These are phyloP conservation scores for Philonicus albiceps DNA, from an alignment of 2,888 invertebrate species.

Conservation along the genomic window DNA sequence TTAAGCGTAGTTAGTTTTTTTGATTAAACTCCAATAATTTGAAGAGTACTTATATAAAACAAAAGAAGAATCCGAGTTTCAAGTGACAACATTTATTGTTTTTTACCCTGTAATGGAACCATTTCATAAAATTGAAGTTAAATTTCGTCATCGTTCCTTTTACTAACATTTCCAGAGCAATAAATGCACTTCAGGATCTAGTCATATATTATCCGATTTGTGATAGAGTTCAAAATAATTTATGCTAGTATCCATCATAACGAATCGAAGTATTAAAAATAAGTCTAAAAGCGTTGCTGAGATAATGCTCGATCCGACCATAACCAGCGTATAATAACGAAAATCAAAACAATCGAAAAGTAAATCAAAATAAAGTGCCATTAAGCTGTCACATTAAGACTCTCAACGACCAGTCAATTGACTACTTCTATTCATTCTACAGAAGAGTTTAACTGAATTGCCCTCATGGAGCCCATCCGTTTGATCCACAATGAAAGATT, in stretches of 20 bases:
- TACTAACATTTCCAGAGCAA: background rate
- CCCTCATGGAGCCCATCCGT: slow-evolving; percentile 33
- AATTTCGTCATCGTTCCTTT: background rate
- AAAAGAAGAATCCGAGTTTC: no score
- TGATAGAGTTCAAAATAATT: background rate
- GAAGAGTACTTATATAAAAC: no score
- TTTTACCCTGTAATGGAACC: background rate
- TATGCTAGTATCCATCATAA: background rate
- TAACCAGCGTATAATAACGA: background rate
- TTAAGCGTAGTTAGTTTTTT: no score
- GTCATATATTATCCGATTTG: background rate
- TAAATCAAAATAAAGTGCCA: slow-evolving; percentile 48
- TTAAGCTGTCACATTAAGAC: slow-evolving; percentile 48
- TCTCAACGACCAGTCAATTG: slow-evolving; percentile 41
- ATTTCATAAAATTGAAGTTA: background rate
- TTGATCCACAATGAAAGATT: slow-evolving; percentile 47
- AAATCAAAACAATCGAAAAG: slow-evolving; percentile 44
- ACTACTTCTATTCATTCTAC: slow-evolving; percentile 28
- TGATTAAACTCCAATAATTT: no score
- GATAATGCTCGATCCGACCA: background rate
- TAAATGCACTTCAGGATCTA: background rate
- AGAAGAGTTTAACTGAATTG: slow-evolving; percentile 45
- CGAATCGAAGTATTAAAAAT: slow-evolving; percentile 23
- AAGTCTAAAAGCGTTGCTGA: background rate
- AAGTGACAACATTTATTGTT: no score